A percentile compares a stretch with the other conserved stretches of the same genome.
Evolutionary conservation across 1,140 invertebrate genomes (phyloP).

Genomic region (Plutomurus gul): DNA sequence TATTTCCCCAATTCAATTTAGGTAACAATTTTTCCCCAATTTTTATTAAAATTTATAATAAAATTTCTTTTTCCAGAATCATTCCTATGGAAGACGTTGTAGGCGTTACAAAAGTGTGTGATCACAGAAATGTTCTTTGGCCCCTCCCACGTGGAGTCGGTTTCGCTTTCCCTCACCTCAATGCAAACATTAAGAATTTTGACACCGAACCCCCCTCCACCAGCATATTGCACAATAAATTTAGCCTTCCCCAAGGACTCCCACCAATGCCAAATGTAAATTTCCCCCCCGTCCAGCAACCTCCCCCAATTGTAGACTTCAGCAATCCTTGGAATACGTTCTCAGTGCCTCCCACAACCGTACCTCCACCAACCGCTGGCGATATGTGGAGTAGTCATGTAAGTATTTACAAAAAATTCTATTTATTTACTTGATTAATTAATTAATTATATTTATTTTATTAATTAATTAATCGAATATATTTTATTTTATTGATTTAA

Average conservation of each 20-base stretch:
- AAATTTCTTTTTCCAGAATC: constrained; percentile 54
- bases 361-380: neutral
- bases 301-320: neutral
- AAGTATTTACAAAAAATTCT: neutral
- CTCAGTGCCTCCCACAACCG: neutral
- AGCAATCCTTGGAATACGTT: constrained; percentile 36
- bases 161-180: neutral
- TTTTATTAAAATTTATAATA: neutral
- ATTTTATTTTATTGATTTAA: too few species aligned
- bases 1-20: neutral
- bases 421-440: too few species aligned
- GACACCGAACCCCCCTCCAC: neutral
- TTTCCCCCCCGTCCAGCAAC: neutral
- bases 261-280: neutral
- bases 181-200: neutral
- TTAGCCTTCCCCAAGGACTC: neutral
- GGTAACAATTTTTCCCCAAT: neutral
- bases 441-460: neutral
- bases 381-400: constrained; percentile 37
- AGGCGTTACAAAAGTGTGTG: constrained; percentile 76
- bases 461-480: neutral
- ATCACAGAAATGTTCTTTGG: constrained; percentile 74
- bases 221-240: neutral
- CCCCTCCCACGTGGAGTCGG: constrained; percentile 70
- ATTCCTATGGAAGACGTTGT: constrained; percentile 88